Conservation (phyloP, 2,113 vertebrate species). For the Dissostichus mawsoni region DNA sequence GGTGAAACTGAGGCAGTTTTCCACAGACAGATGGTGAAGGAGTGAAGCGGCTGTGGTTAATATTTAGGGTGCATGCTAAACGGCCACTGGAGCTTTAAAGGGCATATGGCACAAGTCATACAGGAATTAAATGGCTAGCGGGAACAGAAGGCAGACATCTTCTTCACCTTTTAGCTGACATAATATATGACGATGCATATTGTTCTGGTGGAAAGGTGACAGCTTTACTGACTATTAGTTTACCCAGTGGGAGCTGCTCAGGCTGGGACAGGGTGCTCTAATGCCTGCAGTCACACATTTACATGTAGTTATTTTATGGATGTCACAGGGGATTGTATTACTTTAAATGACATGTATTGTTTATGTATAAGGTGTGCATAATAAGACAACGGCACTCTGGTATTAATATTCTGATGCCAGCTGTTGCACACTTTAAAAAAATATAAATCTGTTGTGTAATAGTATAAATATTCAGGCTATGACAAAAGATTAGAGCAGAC, state of each 20-base stretch:
- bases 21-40: slow-evolving; percentile 71
- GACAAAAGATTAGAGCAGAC: background rate
- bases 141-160: slow-evolving; percentile 68
- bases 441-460: slow-evolving; percentile 8
- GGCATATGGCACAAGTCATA: slow-evolving; percentile 74
- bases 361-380: slow-evolving; percentile 9
- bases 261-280: slow-evolving; percentile 18
- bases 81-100: slow-evolving; percentile 71
- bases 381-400: slow-evolving; percentile 13
- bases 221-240: slow-evolving; percentile 52
- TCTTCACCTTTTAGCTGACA: slow-evolving; percentile 68
- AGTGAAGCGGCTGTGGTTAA: slow-evolving; percentile 60
- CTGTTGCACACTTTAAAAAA: slow-evolving; percentile 15
- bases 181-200: slow-evolving; percentile 42
- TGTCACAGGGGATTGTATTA: slow-evolving; percentile 10
- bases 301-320: slow-evolving; percentile 26
- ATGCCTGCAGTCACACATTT: slow-evolving; percentile 35
- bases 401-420: slow-evolving; percentile 31
- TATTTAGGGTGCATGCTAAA: slow-evolving; percentile 72
- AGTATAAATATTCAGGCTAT: background rate
- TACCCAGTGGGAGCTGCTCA: slow-evolving; percentile 41
- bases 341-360: slow-evolving; percentile 23
- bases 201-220: slow-evolving; percentile 50
- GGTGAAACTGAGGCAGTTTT: slow-evolving; percentile 42
- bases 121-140: slow-evolving; percentile 68